A percentile compares a stretch with the other conserved stretches of the same genome.
Conservation (phyloP, 1,140 invertebrate species). For the Heliconius congener region DNA sequence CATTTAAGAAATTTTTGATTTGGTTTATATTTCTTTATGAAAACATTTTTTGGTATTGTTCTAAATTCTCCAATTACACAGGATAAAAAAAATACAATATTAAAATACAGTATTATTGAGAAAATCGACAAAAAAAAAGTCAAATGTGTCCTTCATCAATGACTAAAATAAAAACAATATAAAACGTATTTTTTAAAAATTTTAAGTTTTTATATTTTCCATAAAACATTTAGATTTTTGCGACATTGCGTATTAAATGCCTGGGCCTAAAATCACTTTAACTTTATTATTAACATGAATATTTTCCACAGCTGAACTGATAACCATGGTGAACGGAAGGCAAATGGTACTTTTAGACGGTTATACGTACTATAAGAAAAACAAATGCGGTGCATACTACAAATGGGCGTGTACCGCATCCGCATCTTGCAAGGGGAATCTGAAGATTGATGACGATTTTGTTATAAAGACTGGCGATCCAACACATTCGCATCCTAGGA, state of each 20-base stretch:
- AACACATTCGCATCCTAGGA: conserved; percentile 18
- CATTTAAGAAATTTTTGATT: not conserved
- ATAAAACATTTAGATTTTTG: not conserved
- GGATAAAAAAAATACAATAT: not conserved
- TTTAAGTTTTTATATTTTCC: too few relatives aligned
- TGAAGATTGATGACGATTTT: conserved; percentile 28
- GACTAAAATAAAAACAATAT: too few relatives aligned
- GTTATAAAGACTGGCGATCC: not conserved
- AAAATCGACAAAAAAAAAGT: not conserved
- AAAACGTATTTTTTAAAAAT: too few relatives aligned
- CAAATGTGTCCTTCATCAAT: not conserved
- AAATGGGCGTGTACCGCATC: conserved; percentile 30
- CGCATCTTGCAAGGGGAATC: conserved; percentile 10
- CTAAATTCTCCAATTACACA: not conserved
- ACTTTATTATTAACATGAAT: not conserved
- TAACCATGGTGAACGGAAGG: conserved; percentile 34
- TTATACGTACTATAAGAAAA: conserved; percentile 35
- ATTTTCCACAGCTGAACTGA: conserved; percentile 26
- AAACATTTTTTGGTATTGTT: not conserved
- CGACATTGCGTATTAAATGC: not conserved
- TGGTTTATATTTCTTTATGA: not conserved
- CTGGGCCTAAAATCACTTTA: not conserved
- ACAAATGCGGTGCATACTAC: conserved; percentile 11
- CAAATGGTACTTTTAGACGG: conserved; percentile 27
- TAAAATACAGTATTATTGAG: not conserved